Evolutionary conservation across 2,888 invertebrate genomes (phyloP).

Genomic region (Pterostichus niger): DNA sequence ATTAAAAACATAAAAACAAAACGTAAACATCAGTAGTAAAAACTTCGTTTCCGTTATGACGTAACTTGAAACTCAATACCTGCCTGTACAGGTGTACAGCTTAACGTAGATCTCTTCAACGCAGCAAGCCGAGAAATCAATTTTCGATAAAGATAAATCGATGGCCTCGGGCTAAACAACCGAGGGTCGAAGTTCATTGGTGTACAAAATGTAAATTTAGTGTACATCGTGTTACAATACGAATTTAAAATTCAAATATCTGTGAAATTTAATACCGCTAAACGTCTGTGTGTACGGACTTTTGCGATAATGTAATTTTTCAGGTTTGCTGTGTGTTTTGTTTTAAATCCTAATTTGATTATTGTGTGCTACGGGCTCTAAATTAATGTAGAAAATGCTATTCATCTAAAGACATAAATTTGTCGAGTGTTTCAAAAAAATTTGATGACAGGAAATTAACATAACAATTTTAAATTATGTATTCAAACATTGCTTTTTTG

Average conservation of each 20-base stretch:
- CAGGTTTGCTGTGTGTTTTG: conserved; percentile 15
- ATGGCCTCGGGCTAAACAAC: conserved; percentile 19
- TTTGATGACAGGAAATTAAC: not conserved
- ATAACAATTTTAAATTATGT: not conserved
- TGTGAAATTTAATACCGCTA: conserved; percentile 50
- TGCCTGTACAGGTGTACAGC: conserved; percentile 16
- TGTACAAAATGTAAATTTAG: conserved; percentile 57
- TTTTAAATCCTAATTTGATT: conserved; percentile 30
- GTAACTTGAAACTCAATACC: conserved; percentile 2
- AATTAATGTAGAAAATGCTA: not conserved
- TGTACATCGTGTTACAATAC: conserved; percentile 52
- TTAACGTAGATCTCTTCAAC: not conserved
- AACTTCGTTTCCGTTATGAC: conserved; percentile 35
- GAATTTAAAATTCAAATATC: conserved; percentile 62
- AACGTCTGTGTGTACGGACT: conserved; percentile 17
- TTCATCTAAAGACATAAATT: too few relatives aligned
- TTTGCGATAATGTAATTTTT: conserved; percentile 42
- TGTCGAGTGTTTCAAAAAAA: not conserved
- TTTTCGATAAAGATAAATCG: conserved; percentile 35
- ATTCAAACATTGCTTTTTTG: not conserved
- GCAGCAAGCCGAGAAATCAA: conserved; percentile 32
- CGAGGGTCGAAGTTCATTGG: conserved; percentile 51
- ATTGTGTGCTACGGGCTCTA: not conserved
- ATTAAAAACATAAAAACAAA: conserved; percentile 29
- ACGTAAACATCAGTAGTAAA: not conserved